Evolutionary conservation across 2,797 vertebrate genomes (phyloP).

Genomic region (Sylvia borin): DNA sequence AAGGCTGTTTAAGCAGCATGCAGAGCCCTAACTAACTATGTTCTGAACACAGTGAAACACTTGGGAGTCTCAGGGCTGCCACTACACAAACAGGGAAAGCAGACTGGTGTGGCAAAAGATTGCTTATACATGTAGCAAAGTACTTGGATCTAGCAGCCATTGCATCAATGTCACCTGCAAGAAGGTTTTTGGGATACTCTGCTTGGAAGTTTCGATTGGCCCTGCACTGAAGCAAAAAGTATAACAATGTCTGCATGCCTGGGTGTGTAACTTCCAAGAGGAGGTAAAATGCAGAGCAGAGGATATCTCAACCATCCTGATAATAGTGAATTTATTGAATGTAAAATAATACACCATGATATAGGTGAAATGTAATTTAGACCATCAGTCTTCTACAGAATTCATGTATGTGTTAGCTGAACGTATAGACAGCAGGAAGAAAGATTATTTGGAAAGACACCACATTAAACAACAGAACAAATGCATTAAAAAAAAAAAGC

Average conservation of each 20-base stretch:
- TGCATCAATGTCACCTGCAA: not conserved
- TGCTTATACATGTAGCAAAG: not conserved
- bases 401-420: not conserved
- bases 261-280: not conserved
- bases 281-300: not conserved
- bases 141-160: not conserved
- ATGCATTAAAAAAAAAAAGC: not conserved
- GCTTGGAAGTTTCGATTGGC: not conserved
- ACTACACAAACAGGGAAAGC: not conserved
- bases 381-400: not conserved
- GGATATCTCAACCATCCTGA: not conserved
- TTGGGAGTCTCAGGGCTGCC: not conserved
- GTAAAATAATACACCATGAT: not conserved
- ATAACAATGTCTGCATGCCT: not conserved
- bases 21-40: not conserved
- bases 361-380: not conserved
- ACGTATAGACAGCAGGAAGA: not conserved
- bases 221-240: not conserved
- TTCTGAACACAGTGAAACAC: not conserved
- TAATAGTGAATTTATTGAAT: not conserved
- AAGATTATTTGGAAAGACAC: not conserved
- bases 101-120: not conserved
- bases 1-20: not conserved
- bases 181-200: not conserved
- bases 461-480: slow-evolving; percentile 6